Percentiles rank a stretch among this genome's conserved stretches.
Evolutionary conservation across 2,113 vertebrate genomes (phyloP).

Genomic region (Pampusana beccarii): DNA sequence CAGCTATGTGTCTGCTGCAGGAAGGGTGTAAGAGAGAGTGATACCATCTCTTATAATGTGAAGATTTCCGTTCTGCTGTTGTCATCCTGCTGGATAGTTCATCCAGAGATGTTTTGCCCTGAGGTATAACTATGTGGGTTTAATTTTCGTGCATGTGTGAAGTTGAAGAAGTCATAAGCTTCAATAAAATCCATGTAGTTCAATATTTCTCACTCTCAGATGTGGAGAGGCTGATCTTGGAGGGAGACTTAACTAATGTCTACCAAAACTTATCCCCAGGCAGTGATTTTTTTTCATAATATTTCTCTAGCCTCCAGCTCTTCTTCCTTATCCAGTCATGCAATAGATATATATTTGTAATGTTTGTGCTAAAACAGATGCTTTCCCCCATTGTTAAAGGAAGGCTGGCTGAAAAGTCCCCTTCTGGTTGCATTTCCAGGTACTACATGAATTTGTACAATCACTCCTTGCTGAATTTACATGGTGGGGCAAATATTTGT

Average conservation of each 20-base stretch:
- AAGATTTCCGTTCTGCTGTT: not conserved
- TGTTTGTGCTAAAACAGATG: not conserved
- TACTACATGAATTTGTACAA: not conserved
- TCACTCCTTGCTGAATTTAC: not conserved
- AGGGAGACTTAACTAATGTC: not conserved
- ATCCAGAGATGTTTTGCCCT: not conserved
- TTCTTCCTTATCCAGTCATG: not conserved
- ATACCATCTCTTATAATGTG: not conserved
- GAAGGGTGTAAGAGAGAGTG: not conserved
- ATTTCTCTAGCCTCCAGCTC: not conserved
- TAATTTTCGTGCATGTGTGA: accelerated
- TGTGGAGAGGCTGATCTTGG: not conserved
- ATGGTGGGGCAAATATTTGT: not conserved
- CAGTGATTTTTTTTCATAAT: not conserved
- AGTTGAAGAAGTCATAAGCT: not conserved
- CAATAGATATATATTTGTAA: not conserved
- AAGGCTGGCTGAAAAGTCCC: not conserved
- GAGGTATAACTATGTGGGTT: not conserved
- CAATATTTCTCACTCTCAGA: not conserved
- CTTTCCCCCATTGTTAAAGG: not conserved
- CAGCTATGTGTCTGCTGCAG: not conserved
- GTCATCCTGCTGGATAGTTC: not conserved
- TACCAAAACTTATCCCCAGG: not conserved
- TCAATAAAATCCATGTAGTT: not conserved
- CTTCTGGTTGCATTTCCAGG: not conserved